These are phyloP conservation scores for Stichodactyla helianthus DNA, from an alignment of 64 coral and sea anemone genomes.

Conservation along the genomic window DNA sequence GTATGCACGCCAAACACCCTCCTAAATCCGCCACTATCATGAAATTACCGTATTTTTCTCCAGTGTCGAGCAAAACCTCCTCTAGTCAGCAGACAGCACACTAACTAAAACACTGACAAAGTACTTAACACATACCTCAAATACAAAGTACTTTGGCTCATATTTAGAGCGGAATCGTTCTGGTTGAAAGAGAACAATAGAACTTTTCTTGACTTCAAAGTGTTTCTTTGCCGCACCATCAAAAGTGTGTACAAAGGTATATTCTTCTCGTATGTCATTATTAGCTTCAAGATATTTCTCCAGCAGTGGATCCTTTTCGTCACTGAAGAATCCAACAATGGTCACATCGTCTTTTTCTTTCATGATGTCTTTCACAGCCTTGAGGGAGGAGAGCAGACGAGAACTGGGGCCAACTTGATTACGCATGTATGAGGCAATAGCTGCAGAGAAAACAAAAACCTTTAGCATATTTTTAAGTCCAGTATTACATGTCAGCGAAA, in stretches of 20 bases:
- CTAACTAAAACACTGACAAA: too few species aligned
- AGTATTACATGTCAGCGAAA: too few species aligned
- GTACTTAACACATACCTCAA: slow-evolving; percentile 55
- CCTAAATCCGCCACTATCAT: too few species aligned
- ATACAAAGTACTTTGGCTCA: slow-evolving; percentile 82
- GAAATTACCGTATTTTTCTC: too few species aligned
- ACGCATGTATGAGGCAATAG: slow-evolving; percentile 80
- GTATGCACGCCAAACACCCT: too few species aligned
- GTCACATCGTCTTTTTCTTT: slow-evolving; percentile 91
- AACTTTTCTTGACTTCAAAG: slow-evolving; percentile 75
- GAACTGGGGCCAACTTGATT: slow-evolving; percentile 92
- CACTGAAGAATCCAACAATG: slow-evolving; percentile 91
- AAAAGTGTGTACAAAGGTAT: slow-evolving; percentile 94
- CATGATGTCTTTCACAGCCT: slow-evolving; percentile 81
- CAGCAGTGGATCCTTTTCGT: slow-evolving; percentile 72
- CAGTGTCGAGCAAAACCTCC: too few species aligned
- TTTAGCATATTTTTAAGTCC: background rate
- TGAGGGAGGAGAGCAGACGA: slow-evolving; percentile 62
- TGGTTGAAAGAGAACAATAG: slow-evolving; percentile 93
- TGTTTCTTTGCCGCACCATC: slow-evolving; percentile 69
- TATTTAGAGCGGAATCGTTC: slow-evolving; percentile 86
- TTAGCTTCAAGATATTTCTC: slow-evolving; percentile 91
- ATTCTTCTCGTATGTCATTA: slow-evolving; percentile 90
- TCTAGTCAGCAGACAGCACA: too few species aligned
- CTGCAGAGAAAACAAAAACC: slow-evolving; percentile 17